Conservation (phyloP, 2,113 vertebrate species). For the Misgurnus anguillicaudatus region DNA sequence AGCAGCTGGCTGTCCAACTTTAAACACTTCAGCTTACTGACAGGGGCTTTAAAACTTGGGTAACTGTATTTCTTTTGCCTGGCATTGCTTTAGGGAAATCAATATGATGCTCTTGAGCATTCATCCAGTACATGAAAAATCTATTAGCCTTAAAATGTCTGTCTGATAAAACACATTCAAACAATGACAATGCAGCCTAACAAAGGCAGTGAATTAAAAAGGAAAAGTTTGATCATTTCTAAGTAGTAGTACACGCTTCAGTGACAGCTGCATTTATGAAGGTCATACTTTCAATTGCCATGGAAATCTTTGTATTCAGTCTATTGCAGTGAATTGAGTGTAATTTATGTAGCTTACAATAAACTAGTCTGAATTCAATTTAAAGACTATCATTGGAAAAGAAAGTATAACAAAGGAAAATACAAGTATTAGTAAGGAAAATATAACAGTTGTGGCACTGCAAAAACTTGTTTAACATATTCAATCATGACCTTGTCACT, state of each 20-base stretch:
- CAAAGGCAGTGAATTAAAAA: slow-evolving; percentile 37
- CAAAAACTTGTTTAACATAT: slow-evolving; percentile 1
- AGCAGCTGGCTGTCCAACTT: slow-evolving; percentile 36
- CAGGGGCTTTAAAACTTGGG: slow-evolving; percentile 23
- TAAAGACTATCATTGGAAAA: background rate
- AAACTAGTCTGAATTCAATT: slow-evolving; percentile 14
- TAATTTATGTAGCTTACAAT: background rate
- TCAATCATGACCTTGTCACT: slow-evolving; percentile 9
- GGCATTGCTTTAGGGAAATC: slow-evolving; percentile 43
- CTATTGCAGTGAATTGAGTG: background rate
- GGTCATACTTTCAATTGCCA: slow-evolving; percentile 14
- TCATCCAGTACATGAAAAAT: slow-evolving; percentile 43
- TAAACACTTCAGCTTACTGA: slow-evolving; percentile 43
- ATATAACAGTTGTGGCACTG: background rate
- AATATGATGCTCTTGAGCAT: slow-evolving; percentile 42
- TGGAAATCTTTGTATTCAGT: slow-evolving; percentile 9
- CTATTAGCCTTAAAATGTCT: slow-evolving; percentile 49
- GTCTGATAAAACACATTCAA: slow-evolving; percentile 42
- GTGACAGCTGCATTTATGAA: slow-evolving; percentile 27
- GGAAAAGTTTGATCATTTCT: slow-evolving; percentile 38
- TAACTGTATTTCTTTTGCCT: slow-evolving; percentile 36
- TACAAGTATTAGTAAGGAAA: background rate
- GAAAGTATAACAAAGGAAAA: background rate
- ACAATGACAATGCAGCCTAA: slow-evolving; percentile 33
- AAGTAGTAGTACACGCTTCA: slow-evolving; percentile 30